phyloP scores from a whole-genome alignment of 1,140 invertebrate genomes.

The Gryon sp. region DNA sequence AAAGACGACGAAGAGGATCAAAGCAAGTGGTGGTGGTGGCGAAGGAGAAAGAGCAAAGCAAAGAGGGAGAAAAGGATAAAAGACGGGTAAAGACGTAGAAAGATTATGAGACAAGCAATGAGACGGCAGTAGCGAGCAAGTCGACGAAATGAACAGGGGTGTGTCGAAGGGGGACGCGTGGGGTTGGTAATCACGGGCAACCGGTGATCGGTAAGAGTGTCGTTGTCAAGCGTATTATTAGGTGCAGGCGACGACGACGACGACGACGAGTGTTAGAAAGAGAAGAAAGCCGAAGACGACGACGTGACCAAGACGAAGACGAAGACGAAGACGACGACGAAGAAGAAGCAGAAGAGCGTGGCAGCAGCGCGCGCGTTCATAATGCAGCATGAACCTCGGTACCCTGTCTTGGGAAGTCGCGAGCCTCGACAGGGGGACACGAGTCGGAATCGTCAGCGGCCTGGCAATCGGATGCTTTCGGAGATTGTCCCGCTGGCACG shows the following conservation, averaged over 20 bases:
- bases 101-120: too few species aligned
- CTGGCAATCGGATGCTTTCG: constrained; percentile 58
- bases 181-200: neutral
- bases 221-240: constrained; percentile 56
- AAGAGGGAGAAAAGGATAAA: constrained; percentile 11
- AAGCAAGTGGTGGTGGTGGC: neutral
- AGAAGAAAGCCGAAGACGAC: constrained; percentile 44
- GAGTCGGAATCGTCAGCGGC: constrained; percentile 55
- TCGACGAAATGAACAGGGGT: constrained; percentile 56
- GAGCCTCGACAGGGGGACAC: constrained; percentile 75
- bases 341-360: constrained; percentile 59
- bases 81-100: too few species aligned
- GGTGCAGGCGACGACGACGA: constrained; percentile 55
- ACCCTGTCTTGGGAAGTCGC: constrained; percentile 73
- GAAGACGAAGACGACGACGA: constrained; percentile 7
- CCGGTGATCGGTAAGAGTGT: neutral
- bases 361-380: constrained; percentile 70
- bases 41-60: constrained; percentile 7
- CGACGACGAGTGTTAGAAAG: neutral
- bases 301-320: constrained; percentile 1
- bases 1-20: constrained; percentile 11
- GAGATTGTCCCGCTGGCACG: constrained; percentile 55
- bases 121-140: constrained; percentile 50
- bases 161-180: constrained; percentile 22
- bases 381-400: constrained; percentile 79